phyloP scores from a whole-genome alignment of 1,140 invertebrate genomes.

The Prorops nasuta region DNA sequence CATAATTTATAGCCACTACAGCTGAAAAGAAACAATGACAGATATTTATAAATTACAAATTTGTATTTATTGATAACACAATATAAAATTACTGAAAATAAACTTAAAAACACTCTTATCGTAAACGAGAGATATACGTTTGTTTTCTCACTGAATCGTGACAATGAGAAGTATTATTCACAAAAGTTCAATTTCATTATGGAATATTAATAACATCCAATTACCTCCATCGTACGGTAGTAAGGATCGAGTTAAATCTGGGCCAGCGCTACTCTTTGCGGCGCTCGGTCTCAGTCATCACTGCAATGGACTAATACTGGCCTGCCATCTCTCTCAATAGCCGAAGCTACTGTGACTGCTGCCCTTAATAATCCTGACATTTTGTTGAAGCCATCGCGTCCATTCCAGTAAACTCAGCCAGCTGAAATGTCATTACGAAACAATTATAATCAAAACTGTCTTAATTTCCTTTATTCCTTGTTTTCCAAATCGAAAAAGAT shows the following conservation, averaged over 20 bases:
- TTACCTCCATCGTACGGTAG: conserved; percentile 86
- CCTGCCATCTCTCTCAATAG: conserved; percentile 78
- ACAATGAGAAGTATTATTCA: not conserved
- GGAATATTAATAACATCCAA: conserved; percentile 7
- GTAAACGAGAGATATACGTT: too few relatives aligned
- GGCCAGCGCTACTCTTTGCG: conserved; percentile 88
- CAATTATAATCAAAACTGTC: too few relatives aligned
- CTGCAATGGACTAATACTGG: conserved; percentile 95
- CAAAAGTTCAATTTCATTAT: not conserved
- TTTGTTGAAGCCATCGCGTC: conserved; percentile 86
- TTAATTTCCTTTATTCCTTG: too few relatives aligned
- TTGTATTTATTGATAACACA: too few relatives aligned
- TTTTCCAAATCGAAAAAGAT: too few relatives aligned
- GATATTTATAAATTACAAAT: too few relatives aligned
- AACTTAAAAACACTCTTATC: too few relatives aligned
- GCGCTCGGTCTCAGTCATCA: conserved; percentile 96
- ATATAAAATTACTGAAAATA: too few relatives aligned
- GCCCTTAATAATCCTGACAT: conserved; percentile 80
- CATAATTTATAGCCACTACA: too few relatives aligned
- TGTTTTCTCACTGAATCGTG: not conserved
- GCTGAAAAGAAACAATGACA: too few relatives aligned
- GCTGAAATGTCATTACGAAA: too few relatives aligned
- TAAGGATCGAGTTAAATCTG: conserved; percentile 91
- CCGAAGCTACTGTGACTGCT: conserved; percentile 75
- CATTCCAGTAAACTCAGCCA: conserved; percentile 86